Percentiles rank a stretch among this genome's conserved stretches.
Conservation (phyloP, 1,140 invertebrate genomes). For the Vollenhovia emeryi region DNA sequence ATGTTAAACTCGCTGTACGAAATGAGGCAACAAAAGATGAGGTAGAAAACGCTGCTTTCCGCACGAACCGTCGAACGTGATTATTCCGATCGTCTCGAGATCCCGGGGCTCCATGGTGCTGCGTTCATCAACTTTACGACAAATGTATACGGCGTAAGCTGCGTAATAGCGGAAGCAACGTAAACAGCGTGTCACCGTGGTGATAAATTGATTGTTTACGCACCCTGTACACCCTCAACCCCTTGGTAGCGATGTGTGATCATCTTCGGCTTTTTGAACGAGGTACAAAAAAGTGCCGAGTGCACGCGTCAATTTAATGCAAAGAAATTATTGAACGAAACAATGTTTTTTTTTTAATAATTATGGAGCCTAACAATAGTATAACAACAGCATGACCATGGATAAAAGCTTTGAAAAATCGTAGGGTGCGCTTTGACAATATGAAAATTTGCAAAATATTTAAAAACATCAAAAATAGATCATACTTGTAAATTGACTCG, state of each 20-base stretch:
- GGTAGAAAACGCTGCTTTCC: background rate
- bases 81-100: constrained; percentile 88
- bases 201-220: constrained; percentile 21
- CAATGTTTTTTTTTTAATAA: background rate
- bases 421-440: too few relatives aligned
- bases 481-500: background rate
- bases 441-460: background rate
- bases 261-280: too few relatives aligned
- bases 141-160: background rate
- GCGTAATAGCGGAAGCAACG: constrained; percentile 6
- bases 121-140: background rate
- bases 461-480: background rate
- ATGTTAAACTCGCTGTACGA: background rate
- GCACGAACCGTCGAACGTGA: constrained; percentile 90
- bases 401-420: too few relatives aligned
- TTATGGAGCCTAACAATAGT: background rate
- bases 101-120: constrained; percentile 84
- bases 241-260: background rate
- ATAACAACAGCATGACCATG: too few relatives aligned
- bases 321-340: background rate
- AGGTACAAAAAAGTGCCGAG: too few relatives aligned
- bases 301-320: background rate
- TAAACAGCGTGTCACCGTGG: constrained; percentile 31
- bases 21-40: background rate
- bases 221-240: background rate